phyloP scores from a whole-genome alignment of 1,140 invertebrate genomes.

The Stenopsyche tienmushanensis region DNA sequence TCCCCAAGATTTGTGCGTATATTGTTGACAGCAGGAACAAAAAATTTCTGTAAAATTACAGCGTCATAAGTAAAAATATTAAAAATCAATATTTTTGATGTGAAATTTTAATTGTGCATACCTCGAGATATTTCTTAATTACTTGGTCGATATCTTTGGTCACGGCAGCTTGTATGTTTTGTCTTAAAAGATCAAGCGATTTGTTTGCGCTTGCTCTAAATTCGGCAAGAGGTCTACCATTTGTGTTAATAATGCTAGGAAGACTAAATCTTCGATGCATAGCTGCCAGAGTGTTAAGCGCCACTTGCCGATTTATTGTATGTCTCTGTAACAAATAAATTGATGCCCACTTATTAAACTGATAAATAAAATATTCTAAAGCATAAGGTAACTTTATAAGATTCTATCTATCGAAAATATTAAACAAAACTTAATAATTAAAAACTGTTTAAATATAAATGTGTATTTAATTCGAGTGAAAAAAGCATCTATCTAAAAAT shows the following conservation, averaged over 20 bases:
- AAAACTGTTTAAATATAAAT: too few species aligned
- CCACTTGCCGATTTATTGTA: constrained; percentile 64
- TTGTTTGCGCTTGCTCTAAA: constrained; percentile 64
- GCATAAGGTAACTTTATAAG: too few species aligned
- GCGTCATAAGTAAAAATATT: too few species aligned
- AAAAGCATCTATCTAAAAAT: too few species aligned
- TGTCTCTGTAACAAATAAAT: constrained; percentile 60
- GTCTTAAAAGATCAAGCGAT: constrained; percentile 70
- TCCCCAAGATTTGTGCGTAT: constrained; percentile 73
- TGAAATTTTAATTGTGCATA: constrained; percentile 45
- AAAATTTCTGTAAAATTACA: constrained; percentile 63
- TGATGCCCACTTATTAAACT: too few species aligned
- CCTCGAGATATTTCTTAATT: constrained; percentile 73
- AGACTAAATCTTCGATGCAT: constrained; percentile 59
- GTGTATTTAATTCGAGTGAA: too few species aligned
- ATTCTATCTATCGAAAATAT: too few species aligned
- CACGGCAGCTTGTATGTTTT: constrained; percentile 72
- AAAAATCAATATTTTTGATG: background rate
- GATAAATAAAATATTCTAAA: too few species aligned
- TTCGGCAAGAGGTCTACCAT: constrained; percentile 55
- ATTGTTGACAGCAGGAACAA: constrained; percentile 78
- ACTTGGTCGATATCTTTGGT: constrained; percentile 77
- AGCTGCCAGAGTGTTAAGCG: constrained; percentile 60
- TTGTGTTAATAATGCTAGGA: constrained; percentile 54
- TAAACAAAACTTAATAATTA: too few species aligned